phyloP scores from a whole-genome alignment of 92 coral and sea anemone species.

The Montipora capitata region DNA sequence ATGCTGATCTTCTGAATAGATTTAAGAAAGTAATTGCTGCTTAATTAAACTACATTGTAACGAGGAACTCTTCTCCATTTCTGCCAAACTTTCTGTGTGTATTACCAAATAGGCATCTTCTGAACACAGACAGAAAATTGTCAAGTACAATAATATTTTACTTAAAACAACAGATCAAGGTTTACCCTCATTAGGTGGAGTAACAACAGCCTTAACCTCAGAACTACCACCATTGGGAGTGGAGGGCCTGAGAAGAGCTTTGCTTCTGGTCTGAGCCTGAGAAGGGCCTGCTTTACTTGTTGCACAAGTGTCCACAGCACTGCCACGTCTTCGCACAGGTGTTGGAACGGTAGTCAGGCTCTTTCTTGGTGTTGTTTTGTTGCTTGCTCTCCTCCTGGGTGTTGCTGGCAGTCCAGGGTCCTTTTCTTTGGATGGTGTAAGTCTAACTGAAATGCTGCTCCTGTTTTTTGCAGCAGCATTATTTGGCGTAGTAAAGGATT shows the following conservation, averaged over 20 bases:
- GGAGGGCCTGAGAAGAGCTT: background rate
- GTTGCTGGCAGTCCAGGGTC: slow-evolving; percentile 8
- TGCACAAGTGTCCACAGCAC: background rate
- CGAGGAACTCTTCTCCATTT: too few species aligned
- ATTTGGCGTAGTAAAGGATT: slow-evolving; percentile 33
- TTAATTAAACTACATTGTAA: too few species aligned
- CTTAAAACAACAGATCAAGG: background rate
- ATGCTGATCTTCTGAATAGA: too few species aligned
- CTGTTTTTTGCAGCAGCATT: background rate
- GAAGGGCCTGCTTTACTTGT: background rate
- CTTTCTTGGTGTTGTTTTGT: slow-evolving; percentile 25
- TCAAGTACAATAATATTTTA: too few species aligned
- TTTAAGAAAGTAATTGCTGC: too few species aligned
- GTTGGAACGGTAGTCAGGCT: background rate
- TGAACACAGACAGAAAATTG: too few species aligned
- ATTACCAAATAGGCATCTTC: too few species aligned
- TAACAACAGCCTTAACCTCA: background rate
- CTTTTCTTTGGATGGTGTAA: slow-evolving; percentile 36
- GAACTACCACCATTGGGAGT: background rate
- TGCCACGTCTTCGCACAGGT: slow-evolving; percentile 21
- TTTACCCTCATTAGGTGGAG: slow-evolving; percentile 56
- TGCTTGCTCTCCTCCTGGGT: slow-evolving; percentile 42
- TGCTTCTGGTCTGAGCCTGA: slow-evolving; percentile 16
- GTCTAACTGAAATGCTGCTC: slow-evolving; percentile 18
- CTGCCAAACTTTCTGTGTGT: too few species aligned